Evolutionary conservation across 2,888 invertebrate genomes (phyloP).

Genomic region (Apodemia duryi): DNA sequence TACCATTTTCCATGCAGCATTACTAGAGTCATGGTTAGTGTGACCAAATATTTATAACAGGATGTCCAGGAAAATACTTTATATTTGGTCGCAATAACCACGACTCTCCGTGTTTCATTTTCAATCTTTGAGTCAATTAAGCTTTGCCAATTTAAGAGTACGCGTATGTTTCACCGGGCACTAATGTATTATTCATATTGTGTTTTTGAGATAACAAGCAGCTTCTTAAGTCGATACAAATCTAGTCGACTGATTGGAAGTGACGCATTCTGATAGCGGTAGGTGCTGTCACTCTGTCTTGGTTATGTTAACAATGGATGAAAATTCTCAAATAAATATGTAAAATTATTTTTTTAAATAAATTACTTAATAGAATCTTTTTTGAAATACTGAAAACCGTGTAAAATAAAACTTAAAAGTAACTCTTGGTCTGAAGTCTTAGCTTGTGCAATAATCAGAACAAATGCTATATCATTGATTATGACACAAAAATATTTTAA

Average conservation of each 20-base stretch:
- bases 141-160: conserved; percentile 72
- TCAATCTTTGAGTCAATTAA: conserved; percentile 76
- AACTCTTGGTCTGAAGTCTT: too few relatives aligned
- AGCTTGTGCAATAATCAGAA: too few relatives aligned
- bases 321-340: too few relatives aligned
- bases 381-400: too few relatives aligned
- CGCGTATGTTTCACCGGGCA: conserved; percentile 57
- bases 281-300: conserved; percentile 17
- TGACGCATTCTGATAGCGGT: conserved; percentile 45
- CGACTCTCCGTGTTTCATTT: conserved; percentile 58
- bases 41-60: neutral
- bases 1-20: too few relatives aligned
- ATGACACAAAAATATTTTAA: too few relatives aligned
- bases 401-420: too few relatives aligned
- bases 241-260: conserved; percentile 72
- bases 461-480: too few relatives aligned
- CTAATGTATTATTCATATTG: conserved; percentile 78
- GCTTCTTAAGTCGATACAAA: conserved; percentile 72
- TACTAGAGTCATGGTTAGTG: too few relatives aligned
- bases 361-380: too few relatives aligned
- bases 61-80: conserved; percentile 1
- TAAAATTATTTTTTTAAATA: too few relatives aligned
- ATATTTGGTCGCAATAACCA: conserved; percentile 25
- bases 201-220: conserved; percentile 78
- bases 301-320: neutral